phyloP scores from a whole-genome alignment of 2,113 vertebrate species.

The Sisor rabdophorus region DNA sequence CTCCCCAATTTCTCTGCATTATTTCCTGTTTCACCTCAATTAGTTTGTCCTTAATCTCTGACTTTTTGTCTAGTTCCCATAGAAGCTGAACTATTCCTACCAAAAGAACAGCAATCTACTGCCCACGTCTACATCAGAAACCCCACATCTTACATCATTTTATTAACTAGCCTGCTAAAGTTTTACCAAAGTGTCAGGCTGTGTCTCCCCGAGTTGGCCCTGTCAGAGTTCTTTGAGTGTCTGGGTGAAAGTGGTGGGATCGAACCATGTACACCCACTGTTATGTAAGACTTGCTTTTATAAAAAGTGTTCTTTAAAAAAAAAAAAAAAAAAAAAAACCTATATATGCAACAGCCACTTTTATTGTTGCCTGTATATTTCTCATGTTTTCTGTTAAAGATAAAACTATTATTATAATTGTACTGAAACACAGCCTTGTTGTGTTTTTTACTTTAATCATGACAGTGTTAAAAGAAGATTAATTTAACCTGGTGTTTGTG shows the following conservation, averaged over 20 bases:
- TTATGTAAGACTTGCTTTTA: slow-evolving; percentile 39
- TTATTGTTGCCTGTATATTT: slow-evolving; percentile 17
- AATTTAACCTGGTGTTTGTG: neutral
- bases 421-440: slow-evolving; percentile 57
- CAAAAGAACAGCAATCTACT: slow-evolving; percentile 8
- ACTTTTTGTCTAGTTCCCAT: neutral
- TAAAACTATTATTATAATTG: slow-evolving; percentile 45
- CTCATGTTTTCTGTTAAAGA: slow-evolving; percentile 9
- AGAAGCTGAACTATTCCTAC: neutral
- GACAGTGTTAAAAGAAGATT: slow-evolving; percentile 45
- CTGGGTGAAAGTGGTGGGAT: neutral
- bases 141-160: neutral
- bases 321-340: slow-evolving; percentile 49
- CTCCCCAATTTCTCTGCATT: neutral
- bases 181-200: neutral
- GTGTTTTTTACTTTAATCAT: slow-evolving; percentile 56
- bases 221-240: neutral
- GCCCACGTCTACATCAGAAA: neutral
- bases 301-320: slow-evolving; percentile 50
- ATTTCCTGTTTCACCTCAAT: neutral
- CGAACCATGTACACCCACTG: neutral
- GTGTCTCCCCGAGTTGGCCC: neutral
- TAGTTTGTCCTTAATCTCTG: neutral
- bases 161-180: neutral
- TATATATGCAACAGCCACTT: slow-evolving; percentile 69